Base-by-base conservation (phyloP, 2,113 vertebrate genomes). In the Tenebrosternarchus preto region DNA sequence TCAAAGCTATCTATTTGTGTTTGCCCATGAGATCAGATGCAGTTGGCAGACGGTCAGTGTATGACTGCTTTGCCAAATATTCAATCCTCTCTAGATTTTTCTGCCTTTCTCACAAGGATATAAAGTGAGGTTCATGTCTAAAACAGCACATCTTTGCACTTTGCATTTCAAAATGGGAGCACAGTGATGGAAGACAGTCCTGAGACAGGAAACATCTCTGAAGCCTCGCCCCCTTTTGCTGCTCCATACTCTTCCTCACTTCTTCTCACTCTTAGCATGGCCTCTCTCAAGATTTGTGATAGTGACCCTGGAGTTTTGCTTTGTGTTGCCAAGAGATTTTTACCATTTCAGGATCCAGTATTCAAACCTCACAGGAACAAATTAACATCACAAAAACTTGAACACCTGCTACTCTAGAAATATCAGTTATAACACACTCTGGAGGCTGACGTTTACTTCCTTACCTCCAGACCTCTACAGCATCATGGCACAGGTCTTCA, bases 111-210 rank as follows among this genome's bases (percentile, higher is more conserved):
- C 36, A 29, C 60, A 64, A 61, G 15, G 27, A 64, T 16, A 61
- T 61, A 56, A 24, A n/a, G 46, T 31, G 46, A 82, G 56, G 55
- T 88, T 88, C 73, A 63, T 86, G 80, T 91, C 85, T 88, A 83
- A 88, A 89, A 88, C 75, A 83, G 85, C 80, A 85, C 82, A 87
- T 88, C 88, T 87, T 81, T 82, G 74, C 87, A 75, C 82, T 86
- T 82, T 89, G 90, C 86, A 90, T 91, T 87, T 89, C 73, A 88
- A 89, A 87, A 86, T 84, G 85, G 53, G 50, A 77, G 76, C 27
- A 68, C 36, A 60, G 17, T 77, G 79, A 33, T 29, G 43, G 68
- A n/a, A 9, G 33, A 55, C 31, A 27, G 82, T 80, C 53, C 24
- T 25, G 53, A 59, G 69, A 80, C 39, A 6, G 46, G 11, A 55